phyloP scores from a whole-genome alignment of 1,140 invertebrate species.

The Pomacea maculata region DNA sequence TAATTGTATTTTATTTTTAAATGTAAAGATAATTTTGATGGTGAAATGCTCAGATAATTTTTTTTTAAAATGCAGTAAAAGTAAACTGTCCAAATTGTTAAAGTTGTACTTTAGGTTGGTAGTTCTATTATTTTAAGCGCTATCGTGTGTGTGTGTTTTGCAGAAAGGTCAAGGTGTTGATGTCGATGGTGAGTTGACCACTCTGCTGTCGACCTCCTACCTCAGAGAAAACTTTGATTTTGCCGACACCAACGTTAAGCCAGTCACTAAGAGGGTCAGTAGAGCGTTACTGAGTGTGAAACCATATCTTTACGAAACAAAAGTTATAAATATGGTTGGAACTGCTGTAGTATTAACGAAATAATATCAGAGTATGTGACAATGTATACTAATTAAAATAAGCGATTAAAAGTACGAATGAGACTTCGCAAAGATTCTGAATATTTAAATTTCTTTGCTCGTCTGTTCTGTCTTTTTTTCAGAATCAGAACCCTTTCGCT shows the following conservation, averaged over 20 bases:
- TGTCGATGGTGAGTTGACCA: background rate
- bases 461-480: background rate
- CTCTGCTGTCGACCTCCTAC: constrained; percentile 1
- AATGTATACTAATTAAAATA: too few species aligned
- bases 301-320: background rate
- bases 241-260: background rate
- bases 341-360: background rate
- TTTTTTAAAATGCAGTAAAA: too few species aligned
- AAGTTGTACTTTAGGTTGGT: too few species aligned
- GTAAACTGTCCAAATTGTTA: too few species aligned
- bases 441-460: background rate
- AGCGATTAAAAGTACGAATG: too few species aligned
- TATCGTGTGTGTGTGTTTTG: background rate
- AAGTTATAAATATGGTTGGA: background rate
- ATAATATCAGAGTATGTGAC: background rate
- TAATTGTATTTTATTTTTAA: background rate
- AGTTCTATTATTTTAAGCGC: too few species aligned
- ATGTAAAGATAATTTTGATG: background rate
- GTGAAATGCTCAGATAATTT: too few species aligned
- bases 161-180: constrained; percentile 11
- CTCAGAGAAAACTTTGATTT: constrained; percentile 1
- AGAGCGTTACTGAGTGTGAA: background rate
- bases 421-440: background rate
- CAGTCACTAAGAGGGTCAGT: constrained; percentile 1
- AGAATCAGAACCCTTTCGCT: constrained; percentile 3